Evolutionary conservation across 1,140 invertebrate species (phyloP), one percentile per base, ranked within the genome.

Genomic region (Hydropsyche tenuis): DNA sequence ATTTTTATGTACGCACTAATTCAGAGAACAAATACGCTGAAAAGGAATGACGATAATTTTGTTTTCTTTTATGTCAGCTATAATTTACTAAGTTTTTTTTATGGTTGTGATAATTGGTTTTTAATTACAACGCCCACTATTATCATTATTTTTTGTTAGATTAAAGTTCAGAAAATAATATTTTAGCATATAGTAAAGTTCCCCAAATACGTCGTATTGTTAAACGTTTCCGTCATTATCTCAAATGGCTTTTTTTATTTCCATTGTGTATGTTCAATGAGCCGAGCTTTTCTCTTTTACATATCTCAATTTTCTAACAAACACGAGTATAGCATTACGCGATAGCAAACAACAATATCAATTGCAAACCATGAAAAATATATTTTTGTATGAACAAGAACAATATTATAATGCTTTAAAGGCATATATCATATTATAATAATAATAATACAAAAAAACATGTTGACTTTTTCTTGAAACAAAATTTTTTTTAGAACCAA

Each of bases 231-330:
- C 27, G 9, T 45, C 63, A 43, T 65, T 65, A 43, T 65, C 30
- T 3, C 27, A 16, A 18, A 45, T 63, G 5, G 51, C 7, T 56
- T 56, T 68, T 30, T 37, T 37, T 37, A 37, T 23, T 14, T 20
- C 18, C 51, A 62, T 71, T 71, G 51, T 71, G 51, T 71, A 30
- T 71, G 69, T 60, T 71, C 69, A 60, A 71, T 62, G 69, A 71
- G 27, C 20, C 69, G 69, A 30, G 22, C 18, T 56, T 56, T 56
- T 56, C 51, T 56, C 22, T 23, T 56, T 22, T 56, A 18, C 51
- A 23, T 18, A 56, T 56, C 20, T 16, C 11, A 18, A 56, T 22
- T 56, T 20, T 16, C 3, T 14, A 14, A 48, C 45, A 48, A 48
- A 48, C 45, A 48, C 45, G 11, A 48, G 11, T 6, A 48, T 6